Conservation (phyloP, 2,113 vertebrate genomes). For the Boleophthalmus pectinirostris region DNA sequence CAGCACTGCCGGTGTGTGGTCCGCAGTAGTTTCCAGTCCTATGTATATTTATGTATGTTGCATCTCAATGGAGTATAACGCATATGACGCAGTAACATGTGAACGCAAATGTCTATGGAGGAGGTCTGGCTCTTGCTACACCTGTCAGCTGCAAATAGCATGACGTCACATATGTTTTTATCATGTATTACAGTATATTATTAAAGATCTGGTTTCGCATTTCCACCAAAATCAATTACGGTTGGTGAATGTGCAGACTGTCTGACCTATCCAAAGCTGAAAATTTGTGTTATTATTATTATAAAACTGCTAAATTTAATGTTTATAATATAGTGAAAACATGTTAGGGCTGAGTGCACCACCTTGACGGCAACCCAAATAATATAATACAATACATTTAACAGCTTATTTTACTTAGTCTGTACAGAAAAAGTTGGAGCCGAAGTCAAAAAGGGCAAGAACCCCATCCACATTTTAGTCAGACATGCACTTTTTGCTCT, state of each 20-base stretch:
- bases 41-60: background rate
- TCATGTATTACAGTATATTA: background rate
- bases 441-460: too few species aligned
- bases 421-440: too few species aligned
- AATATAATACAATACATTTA: too few species aligned
- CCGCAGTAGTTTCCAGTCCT: background rate
- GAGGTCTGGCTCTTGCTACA: conserved; percentile 9
- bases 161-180: background rate
- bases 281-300: too few species aligned
- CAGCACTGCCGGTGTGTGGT: conserved; percentile 32
- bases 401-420: too few species aligned
- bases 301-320: too few species aligned
- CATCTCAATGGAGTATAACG: background rate
- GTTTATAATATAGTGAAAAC: too few species aligned
- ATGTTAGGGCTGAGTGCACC: too few species aligned
- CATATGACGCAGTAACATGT: conserved; percentile 1
- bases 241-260: background rate
- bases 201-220: background rate
- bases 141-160: conserved; percentile 43
- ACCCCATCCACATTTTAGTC: too few species aligned
- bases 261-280: background rate
- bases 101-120: background rate
- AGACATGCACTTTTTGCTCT: too few species aligned
- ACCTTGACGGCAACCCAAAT: too few species aligned
- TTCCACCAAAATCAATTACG: background rate